phyloP scores from a whole-genome alignment of 2,888 invertebrate genomes.

The Pterostichus madidus region DNA sequence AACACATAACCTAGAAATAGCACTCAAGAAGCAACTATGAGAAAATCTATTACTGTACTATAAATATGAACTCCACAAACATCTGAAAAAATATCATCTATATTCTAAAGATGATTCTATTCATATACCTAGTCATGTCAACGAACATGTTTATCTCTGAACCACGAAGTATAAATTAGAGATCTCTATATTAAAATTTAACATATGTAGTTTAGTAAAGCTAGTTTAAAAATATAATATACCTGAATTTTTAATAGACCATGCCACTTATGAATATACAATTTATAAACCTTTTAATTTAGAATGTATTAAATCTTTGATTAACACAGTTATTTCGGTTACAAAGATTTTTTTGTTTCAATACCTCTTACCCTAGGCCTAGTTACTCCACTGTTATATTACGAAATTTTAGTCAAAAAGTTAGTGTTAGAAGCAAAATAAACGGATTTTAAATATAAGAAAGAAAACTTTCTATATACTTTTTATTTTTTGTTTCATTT shows the following conservation, averaged over 20 bases:
- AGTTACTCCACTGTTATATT: too few relatives aligned
- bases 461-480: too few relatives aligned
- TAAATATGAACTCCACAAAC: slow-evolving; percentile 6
- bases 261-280: background rate
- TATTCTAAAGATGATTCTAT: background rate
- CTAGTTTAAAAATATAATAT: background rate
- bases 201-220: background rate
- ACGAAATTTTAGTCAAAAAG: too few relatives aligned
- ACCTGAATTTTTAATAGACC: background rate
- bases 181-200: background rate
- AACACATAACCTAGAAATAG: slow-evolving; percentile 6
- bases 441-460: too few relatives aligned
- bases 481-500: too few relatives aligned
- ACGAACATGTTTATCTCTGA: background rate
- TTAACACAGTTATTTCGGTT: too few relatives aligned
- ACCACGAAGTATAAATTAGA: background rate
- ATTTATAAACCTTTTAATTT: too few relatives aligned
- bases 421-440: too few relatives aligned
- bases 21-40: slow-evolving; percentile 5
- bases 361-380: too few relatives aligned
- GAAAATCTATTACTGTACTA: slow-evolving; percentile 28
- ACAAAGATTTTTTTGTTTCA: too few relatives aligned
- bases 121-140: background rate
- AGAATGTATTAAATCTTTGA: too few relatives aligned
- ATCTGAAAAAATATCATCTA: slow-evolving; percentile 1